phyloP scores from a whole-genome alignment of 2,888 invertebrate species.

The Metacarcinus magister region DNA sequence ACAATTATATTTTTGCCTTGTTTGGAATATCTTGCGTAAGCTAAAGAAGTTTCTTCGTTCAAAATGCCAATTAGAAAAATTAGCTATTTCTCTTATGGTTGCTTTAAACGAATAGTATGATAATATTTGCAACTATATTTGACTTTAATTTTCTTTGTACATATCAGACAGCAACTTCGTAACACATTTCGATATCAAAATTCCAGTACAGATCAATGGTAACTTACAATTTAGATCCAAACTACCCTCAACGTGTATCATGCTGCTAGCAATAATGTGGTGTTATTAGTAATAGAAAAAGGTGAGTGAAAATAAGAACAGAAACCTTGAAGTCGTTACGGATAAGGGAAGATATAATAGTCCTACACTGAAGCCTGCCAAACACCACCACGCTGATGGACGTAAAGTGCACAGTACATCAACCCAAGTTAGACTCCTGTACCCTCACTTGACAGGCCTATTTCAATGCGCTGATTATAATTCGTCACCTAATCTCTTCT shows the following conservation, averaged over 20 bases:
- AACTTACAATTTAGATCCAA: not conserved
- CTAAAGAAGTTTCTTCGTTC: too few species aligned
- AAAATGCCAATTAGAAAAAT: too few species aligned
- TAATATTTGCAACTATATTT: not conserved
- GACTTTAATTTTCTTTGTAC: not conserved
- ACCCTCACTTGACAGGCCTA: not conserved
- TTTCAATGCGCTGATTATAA: not conserved
- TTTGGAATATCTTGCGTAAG: too few species aligned
- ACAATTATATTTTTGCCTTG: too few species aligned
- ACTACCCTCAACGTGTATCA: too few species aligned
- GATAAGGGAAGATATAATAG: too few species aligned
- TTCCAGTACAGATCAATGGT: not conserved
- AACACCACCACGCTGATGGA: not conserved
- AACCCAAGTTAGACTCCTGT: not conserved
- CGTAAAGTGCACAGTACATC: not conserved
- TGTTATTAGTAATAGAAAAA: not conserved
- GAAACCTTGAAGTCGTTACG: too few species aligned
- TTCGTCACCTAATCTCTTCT: not conserved
- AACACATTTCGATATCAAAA: not conserved
- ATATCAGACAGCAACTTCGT: not conserved
- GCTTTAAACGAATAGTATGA: not conserved
- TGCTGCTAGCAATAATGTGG: not conserved
- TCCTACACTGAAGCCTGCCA: not conserved
- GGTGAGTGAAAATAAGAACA: not conserved
- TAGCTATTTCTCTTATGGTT: too few species aligned